Base-by-base conservation (phyloP, 64 coral and sea anemone species). In the Pachyseris speciosa region DNA sequence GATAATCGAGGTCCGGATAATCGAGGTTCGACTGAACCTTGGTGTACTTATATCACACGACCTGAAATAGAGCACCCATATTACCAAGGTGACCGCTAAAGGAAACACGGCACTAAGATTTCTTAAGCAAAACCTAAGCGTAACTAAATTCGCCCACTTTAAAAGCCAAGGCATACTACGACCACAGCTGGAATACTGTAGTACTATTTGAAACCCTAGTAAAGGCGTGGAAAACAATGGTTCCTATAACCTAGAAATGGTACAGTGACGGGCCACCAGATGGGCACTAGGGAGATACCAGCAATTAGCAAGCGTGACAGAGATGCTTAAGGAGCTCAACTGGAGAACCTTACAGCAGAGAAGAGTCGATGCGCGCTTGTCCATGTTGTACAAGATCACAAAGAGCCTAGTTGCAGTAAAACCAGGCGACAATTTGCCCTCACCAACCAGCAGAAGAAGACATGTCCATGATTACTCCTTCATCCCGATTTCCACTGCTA, bases 251-350 rank as follows among this genome's bases (percentile, higher is more conserved):
- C 13, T 27, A 19, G 9, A 29, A 33, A 81, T 66, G 13, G 81
- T 32, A 31, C 17, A 41, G 29, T 6, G 10, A 12, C 12, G 12
- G 25, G 29, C 32, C 10, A 10, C 27, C 7, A 28, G 1, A 30
- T n/a, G 30, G 2, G 24, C 3, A 52, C 5, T 60, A 39, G 7
- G 15, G 11, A 20, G 4, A 72, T 59, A 50, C 1, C 1, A 49
- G 5, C 7, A 6, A 48, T 0, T 15, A 15, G 66, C n/a, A n/a
- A n/a, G n/a, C n/a, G n/a, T n/a, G n/a, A n/a, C n/a, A n/a, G n/a
- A n/a, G n/a, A n/a, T 90, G 88, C 12, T 81, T 11, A 69, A 66
- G 67, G 88, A n/a, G 28, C 59, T 90, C 31, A 51, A 69, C 40
- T 90, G 75, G 88, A 6, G 75, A 78, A 63, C 67, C 25, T 15